Conservation (phyloP, 2,888 invertebrate genomes). For the Nowickia ferox region DNA sequence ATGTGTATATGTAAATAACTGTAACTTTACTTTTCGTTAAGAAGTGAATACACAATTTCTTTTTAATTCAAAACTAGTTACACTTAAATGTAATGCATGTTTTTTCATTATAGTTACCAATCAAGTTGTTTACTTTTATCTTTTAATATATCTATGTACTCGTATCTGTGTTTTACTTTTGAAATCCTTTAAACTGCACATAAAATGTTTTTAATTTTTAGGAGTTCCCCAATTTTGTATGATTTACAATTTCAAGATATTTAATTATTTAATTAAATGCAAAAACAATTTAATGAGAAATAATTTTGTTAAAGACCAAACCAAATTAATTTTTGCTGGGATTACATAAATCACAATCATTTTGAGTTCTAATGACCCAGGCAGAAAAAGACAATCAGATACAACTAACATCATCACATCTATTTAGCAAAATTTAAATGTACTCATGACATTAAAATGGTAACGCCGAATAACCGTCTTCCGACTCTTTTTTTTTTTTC, state of each 20-base stretch:
- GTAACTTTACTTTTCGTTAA: constrained; percentile 7
- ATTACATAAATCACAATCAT: no score
- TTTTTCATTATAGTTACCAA: constrained; percentile 21
- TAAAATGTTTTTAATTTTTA: constrained; percentile 25
- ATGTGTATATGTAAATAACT: not conserved
- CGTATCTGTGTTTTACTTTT: constrained; percentile 31
- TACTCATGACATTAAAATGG: no score
- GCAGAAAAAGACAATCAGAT: no score
- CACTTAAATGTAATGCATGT: constrained; percentile 46
- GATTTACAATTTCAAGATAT: not conserved
- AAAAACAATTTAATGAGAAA: no score
- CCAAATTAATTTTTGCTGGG: no score
- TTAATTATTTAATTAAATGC: not conserved
- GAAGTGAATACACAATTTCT: constrained; percentile 18
- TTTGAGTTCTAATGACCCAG: no score
- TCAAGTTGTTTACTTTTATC: constrained; percentile 55
- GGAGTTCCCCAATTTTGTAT: not conserved
- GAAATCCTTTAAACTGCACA: constrained; percentile 38
- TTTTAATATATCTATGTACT: constrained; percentile 7
- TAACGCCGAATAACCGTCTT: no score
- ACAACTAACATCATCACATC: no score
- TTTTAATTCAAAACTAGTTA: not conserved
- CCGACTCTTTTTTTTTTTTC: no score
- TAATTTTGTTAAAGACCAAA: no score
- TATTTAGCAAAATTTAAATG: no score